Evolutionary conservation across 2,113 vertebrate species (phyloP).

Genomic region (Leucopsar rothschildi): DNA sequence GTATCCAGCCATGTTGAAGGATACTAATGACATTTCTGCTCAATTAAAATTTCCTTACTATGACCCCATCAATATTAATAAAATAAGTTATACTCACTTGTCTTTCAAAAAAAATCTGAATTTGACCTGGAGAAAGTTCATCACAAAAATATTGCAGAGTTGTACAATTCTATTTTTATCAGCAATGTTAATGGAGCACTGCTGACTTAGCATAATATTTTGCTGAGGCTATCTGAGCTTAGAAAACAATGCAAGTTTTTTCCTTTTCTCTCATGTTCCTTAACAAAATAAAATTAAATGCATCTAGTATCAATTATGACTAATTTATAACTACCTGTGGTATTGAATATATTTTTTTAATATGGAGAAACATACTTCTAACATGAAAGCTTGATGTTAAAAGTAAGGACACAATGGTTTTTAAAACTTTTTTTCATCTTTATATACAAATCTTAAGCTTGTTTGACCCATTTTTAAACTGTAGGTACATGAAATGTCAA

Average conservation of each 20-base stretch:
- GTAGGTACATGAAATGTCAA: neutral
- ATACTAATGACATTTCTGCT: constrained; percentile 4
- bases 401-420: neutral
- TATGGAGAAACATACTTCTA: neutral
- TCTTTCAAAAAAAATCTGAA: neutral
- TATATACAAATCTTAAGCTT: neutral
- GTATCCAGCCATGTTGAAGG: neutral
- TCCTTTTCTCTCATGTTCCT: neutral
- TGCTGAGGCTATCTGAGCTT: neutral
- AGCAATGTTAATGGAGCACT: neutral
- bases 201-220: constrained; percentile 6
- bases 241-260: neutral
- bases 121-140: neutral
- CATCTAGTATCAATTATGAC: neutral
- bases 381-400: neutral
- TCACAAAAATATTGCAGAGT: neutral
- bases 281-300: neutral
- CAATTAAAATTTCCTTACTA: constrained; percentile 10
- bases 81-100: constrained; percentile 1
- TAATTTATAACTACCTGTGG: neutral
- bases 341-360: neutral
- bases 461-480: neutral
- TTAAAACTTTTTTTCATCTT: neutral
- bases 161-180: neutral
- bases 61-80: constrained; percentile 38